A percentile compares a stretch with the other conserved stretches of the same genome.
These are phyloP conservation scores for Muscidifurax raptorellus DNA, from an alignment of 1,140 invertebrate genomes.

Conservation along the genomic window DNA sequence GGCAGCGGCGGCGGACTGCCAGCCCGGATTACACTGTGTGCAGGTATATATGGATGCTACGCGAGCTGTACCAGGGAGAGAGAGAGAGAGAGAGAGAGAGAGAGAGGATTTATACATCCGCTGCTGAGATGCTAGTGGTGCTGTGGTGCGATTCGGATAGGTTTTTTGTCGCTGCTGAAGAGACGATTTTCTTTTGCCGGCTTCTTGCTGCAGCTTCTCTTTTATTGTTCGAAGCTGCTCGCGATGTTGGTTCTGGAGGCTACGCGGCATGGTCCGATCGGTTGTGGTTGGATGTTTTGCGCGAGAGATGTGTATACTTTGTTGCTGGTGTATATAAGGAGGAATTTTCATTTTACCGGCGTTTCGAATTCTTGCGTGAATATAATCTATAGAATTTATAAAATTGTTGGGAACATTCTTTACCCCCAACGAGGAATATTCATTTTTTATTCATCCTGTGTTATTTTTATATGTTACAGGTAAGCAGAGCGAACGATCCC, in stretches of 20 bases:
- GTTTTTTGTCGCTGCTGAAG: not conserved
- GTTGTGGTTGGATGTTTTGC: not conserved
- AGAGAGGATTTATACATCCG: constrained; percentile 13
- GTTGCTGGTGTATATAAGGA: too few relatives aligned
- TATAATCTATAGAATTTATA: too few relatives aligned
- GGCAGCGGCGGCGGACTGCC: not conserved
- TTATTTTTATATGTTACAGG: not conserved
- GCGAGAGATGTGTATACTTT: not conserved
- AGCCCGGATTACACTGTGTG: constrained; percentile 41
- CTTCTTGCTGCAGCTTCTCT: not conserved
- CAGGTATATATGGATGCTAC: not conserved
- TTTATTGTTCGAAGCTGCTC: not conserved
- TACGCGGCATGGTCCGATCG: not conserved
- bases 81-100: not conserved
- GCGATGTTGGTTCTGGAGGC: not conserved
- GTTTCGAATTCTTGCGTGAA: too few relatives aligned
- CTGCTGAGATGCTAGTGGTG: not conserved
- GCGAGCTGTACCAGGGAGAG: not conserved
- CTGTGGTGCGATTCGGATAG: not conserved
- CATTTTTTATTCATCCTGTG: not conserved
- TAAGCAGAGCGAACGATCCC: not conserved
- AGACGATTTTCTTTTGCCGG: not conserved
- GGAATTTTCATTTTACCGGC: too few relatives aligned
- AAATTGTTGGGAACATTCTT: too few relatives aligned
- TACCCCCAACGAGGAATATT: not conserved